These are phyloP conservation scores for Sciurus carolinensis DNA, from an alignment of 2,797 vertebrate genomes.

Conservation along the genomic window DNA sequence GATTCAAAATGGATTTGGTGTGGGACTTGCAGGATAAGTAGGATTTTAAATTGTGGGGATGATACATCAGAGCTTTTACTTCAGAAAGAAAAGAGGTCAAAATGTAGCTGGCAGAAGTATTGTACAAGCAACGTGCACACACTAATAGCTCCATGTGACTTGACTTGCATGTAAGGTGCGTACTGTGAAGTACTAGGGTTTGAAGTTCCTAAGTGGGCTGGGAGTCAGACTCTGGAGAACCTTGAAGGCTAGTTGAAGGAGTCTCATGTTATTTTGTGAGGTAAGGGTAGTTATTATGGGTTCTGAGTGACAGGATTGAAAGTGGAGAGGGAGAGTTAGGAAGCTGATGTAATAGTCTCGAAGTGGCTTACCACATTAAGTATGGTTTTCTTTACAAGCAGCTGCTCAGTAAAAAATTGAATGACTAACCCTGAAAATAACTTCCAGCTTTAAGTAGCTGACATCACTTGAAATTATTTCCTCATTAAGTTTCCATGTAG, in stretches of 20 bases:
- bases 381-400: not conserved
- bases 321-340: not conserved
- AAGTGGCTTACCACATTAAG: not conserved
- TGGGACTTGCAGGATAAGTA: not conserved
- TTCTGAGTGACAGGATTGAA: not conserved
- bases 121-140: not conserved
- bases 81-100: not conserved
- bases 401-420: conserved; percentile 32
- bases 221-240: not conserved
- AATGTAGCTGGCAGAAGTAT: conserved; percentile 49
- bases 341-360: not conserved
- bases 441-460: conserved; percentile 22
- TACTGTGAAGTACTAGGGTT: not conserved
- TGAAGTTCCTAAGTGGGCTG: not conserved
- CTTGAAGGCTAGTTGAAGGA: not conserved
- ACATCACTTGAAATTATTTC: conserved; percentile 64
- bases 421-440: not conserved
- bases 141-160: not conserved
- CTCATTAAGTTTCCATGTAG: conserved; percentile 40
- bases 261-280: not conserved
- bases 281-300: not conserved
- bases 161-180: not conserved
- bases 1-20: conserved; percentile 11
- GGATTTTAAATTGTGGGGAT: conserved; percentile 44
- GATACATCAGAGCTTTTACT: conserved; percentile 46